Base-by-base conservation (phyloP, 2,888 invertebrate genomes). In the Drosophila quasianomalipes region DNA sequence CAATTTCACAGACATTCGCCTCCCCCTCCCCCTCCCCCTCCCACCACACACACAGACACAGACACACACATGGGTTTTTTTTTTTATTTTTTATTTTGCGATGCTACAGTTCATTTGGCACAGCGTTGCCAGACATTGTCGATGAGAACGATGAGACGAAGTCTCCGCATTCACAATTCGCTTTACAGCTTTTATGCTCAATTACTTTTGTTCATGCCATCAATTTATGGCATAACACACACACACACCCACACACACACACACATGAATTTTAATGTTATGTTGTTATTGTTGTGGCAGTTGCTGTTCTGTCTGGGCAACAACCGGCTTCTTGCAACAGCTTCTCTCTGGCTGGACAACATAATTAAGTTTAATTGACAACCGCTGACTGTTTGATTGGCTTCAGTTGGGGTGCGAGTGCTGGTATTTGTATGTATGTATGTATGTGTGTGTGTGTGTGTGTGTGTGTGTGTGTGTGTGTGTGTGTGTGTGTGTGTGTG, bases 331-430 rank as follows among this genome's bases (percentile, higher is more conserved):
- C 74, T 89, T 89, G 84, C 86, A 68, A 49, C 70, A 30, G 39
- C 6, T 28, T 47, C 52, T 67, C 74, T 63, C 81, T 62, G 69
- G 60, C 63, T 85, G 84, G 74, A 75, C 84, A 90, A 76, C 84
- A 89, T 89, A 85, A 85, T 90, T 86, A 85, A 85, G 89, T 86
- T 86, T 90, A 90, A 85, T 90, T 85, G 85, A 89, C 85, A 90
- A 81, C 74, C 83, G 89, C 85, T 89, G 90, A 85, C 85, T 88
- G 80, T 88, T 85, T 85, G 83, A 85, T 88, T 85, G 85, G 84
- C 82, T 75, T 64, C 73, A 70, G 76, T 26, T 22, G 51, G 55
- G 59, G 44, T 57, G 57, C 59, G 31, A 4, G 22, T 39, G 14
- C 30, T 30, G 26, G 37, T 69, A 52, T 66, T 37, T 53, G 3